Evolutionary conservation across 1,140 invertebrate genomes (phyloP).

Genomic region (Penaeus vannamei): DNA sequence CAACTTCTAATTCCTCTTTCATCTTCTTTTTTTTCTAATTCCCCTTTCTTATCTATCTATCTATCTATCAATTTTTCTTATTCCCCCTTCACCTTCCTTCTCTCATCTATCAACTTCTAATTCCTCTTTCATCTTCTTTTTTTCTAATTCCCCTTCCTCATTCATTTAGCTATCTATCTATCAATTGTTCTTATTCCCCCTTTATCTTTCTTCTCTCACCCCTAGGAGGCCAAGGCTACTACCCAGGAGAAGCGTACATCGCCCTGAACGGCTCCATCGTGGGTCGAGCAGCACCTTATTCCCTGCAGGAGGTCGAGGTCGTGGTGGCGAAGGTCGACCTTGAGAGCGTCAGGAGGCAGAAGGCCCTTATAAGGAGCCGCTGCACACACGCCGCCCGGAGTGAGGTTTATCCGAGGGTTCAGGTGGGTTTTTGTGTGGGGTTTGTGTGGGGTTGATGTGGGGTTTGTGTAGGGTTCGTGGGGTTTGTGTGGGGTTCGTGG

Average conservation of each 20-base stretch:
- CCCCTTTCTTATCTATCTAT: too few species aligned
- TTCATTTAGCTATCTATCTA: too few species aligned
- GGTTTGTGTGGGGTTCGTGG: too few species aligned
- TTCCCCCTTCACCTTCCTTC: too few species aligned
- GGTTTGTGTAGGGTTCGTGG: neutral
- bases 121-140: too few species aligned
- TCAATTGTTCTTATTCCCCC: too few species aligned
- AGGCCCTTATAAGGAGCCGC: conserved; percentile 82
- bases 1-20: too few species aligned
- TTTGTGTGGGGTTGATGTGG: conserved; percentile 72
- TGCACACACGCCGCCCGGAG: conserved; percentile 77
- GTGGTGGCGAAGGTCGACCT: conserved; percentile 89
- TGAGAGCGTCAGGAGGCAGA: conserved; percentile 88
- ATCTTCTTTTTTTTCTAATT: too few species aligned
- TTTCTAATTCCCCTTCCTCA: too few species aligned
- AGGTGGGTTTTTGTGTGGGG: conserved; percentile 83
- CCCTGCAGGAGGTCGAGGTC: conserved; percentile 77
- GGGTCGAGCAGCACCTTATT: conserved; percentile 70
- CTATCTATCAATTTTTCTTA: too few species aligned
- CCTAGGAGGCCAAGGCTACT: conserved; percentile 76
- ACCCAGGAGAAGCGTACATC: conserved; percentile 93
- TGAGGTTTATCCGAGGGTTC: conserved; percentile 83
- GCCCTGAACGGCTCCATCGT: conserved; percentile 92
- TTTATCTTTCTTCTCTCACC: neutral
- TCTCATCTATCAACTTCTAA: too few species aligned